A percentile compares a stretch with the other conserved stretches of the same genome.
These are phyloP conservation scores for Cyclopterus lumpus DNA, from an alignment of 2,797 vertebrate species.

Conservation along the genomic window DNA sequence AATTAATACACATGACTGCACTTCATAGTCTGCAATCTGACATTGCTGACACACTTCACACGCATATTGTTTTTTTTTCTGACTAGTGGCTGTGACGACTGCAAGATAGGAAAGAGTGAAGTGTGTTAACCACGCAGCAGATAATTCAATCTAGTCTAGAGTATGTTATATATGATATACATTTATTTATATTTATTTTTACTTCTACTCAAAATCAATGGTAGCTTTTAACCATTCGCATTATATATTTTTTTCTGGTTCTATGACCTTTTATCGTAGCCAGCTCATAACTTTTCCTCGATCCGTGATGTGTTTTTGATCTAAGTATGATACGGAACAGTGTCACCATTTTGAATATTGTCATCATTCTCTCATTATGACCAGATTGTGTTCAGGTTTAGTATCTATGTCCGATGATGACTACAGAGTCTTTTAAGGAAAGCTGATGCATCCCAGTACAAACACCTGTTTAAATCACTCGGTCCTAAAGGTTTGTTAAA, in stretches of 20 bases:
- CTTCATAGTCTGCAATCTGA: not conserved
- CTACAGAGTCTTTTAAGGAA: no score
- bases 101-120: not conserved
- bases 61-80: not conserved
- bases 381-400: no score
- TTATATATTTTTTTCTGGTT: not conserved
- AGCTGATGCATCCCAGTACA: no score
- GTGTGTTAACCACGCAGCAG: constrained; percentile 6
- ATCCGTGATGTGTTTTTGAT: not conserved
- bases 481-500: no score
- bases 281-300: not conserved
- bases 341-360: not conserved
- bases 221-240: not conserved
- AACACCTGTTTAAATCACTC: no score
- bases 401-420: no score
- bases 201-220: not conserved
- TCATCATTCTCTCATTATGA: not conserved
- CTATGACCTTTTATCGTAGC: no score
- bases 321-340: not conserved
- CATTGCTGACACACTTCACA: constrained; percentile 10
- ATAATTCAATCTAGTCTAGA: not conserved
- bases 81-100: not conserved
- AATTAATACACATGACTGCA: constrained; percentile 2
- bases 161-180: not conserved
- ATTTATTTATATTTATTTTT: not conserved